Evolutionary conservation across 2,888 invertebrate species (phyloP).

Genomic region (Meiosimyza decipiens): DNA sequence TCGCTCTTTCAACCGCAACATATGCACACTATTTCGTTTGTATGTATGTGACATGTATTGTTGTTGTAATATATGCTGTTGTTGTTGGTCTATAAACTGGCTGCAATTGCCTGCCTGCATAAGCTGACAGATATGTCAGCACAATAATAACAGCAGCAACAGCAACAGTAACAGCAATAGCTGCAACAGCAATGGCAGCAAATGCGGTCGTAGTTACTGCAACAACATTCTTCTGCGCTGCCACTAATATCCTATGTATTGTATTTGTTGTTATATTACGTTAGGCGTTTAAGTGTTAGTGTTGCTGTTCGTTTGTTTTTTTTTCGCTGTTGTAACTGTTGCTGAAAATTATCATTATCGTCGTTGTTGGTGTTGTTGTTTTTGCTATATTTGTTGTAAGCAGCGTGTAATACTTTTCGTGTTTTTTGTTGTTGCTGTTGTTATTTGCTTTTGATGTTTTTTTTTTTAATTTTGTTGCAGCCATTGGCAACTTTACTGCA

Average conservation of each 20-base stretch:
- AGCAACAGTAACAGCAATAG: neutral
- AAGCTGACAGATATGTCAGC: conserved; percentile 25
- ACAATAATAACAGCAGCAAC: conserved; percentile 28
- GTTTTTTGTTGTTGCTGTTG: conserved; percentile 10
- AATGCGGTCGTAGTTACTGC: conserved; percentile 8
- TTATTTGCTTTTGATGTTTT: conserved; percentile 48
- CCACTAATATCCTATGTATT: neutral
- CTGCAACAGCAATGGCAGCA: conserved; percentile 8
- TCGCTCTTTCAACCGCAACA: no score
- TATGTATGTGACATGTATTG: neutral
- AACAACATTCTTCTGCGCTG: conserved; percentile 37
- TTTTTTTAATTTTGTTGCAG: conserved; percentile 19
- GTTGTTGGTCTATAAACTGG: conserved; percentile 24
- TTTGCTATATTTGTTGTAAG: conserved; percentile 24
- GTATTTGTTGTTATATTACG: neutral
- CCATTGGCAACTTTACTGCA: conserved; percentile 47
- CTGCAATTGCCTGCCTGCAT: conserved; percentile 5
- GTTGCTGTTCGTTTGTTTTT: conserved; percentile 14
- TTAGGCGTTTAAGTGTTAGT: conserved; percentile 15
- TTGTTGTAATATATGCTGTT: conserved; percentile 22
- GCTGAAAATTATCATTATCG: neutral
- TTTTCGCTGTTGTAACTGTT: conserved; percentile 11
- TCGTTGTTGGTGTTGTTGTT: conserved; percentile 17
- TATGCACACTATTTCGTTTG: no score
- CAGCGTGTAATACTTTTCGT: conserved; percentile 14